Evolutionary conservation across 2,888 invertebrate genomes (phyloP).

Genomic region (Drosophila recens): DNA sequence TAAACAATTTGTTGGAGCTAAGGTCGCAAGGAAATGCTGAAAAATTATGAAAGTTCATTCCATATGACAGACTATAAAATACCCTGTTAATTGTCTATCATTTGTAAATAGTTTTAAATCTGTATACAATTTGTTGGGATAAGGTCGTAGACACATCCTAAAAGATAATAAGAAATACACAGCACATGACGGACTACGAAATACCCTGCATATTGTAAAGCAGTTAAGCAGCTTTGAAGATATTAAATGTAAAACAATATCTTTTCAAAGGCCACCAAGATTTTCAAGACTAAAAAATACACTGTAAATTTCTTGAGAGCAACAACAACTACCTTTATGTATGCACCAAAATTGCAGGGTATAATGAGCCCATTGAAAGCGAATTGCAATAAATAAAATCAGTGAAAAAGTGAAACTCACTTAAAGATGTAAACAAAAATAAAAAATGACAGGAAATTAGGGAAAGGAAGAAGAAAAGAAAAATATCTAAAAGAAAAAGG

Average conservation of each 20-base stretch:
- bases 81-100: conserved; percentile 9
- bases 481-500: background rate
- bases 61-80: background rate
- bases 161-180: background rate
- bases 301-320: background rate
- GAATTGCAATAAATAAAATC: conserved; percentile 54
- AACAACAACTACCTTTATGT: background rate
- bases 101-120: background rate
- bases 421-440: conserved; percentile 31
- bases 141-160: background rate
- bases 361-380: conserved; percentile 36
- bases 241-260: background rate
- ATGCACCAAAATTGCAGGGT: conserved; percentile 17
- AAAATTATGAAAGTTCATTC: background rate
- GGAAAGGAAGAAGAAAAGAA: conserved; percentile 11
- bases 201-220: background rate
- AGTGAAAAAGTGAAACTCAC: conserved; percentile 52
- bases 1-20: no score
- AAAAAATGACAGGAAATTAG: conserved; percentile 19
- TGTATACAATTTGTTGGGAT: background rate
- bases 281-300: background rate
- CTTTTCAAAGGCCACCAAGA: background rate
- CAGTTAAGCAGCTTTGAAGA: background rate
- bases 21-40: conserved; percentile 4
- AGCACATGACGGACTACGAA: background rate